A percentile compares a stretch with the other conserved stretches of the same genome.
These are phyloP conservation scores for Boloria euphrosyne DNA, from an alignment of 2,888 invertebrate genomes.

Conservation along the genomic window DNA sequence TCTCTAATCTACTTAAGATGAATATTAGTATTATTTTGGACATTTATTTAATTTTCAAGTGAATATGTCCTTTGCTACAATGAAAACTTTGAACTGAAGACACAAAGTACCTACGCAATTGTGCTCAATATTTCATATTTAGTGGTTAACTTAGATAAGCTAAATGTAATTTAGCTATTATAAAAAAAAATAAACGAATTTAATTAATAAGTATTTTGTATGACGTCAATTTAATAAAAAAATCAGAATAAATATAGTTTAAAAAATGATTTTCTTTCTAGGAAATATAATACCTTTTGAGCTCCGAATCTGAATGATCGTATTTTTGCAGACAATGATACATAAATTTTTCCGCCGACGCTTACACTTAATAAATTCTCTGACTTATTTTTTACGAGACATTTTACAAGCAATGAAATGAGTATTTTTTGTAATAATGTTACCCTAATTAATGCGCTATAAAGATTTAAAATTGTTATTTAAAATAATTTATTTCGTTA, in stretches of 20 bases:
- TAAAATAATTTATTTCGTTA: conserved; percentile 7
- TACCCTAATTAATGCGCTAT: conserved; percentile 35
- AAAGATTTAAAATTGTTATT: conserved; percentile 21
- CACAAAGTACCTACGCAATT: too few relatives aligned
- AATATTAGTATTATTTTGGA: too few relatives aligned
- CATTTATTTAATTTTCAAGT: too few relatives aligned
- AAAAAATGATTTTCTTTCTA: conserved; percentile 22
- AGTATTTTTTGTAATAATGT: conserved; percentile 30
- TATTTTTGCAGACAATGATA: conserved; percentile 32
- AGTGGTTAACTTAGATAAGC: too few relatives aligned
- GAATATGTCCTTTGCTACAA: too few relatives aligned
- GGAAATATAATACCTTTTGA: conserved; percentile 10
- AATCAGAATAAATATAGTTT: not conserved
- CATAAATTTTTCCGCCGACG: conserved; percentile 32
- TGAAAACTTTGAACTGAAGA: too few relatives aligned
- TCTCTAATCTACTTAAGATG: too few relatives aligned
- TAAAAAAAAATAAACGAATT: too few relatives aligned
- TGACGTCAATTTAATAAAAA: not conserved
- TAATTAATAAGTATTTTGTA: too few relatives aligned
- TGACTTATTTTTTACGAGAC: conserved; percentile 34
- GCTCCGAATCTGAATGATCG: conserved; percentile 20
- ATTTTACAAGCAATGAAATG: conserved; percentile 34
- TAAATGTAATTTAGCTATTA: too few relatives aligned
- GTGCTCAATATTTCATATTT: too few relatives aligned
- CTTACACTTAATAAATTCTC: conserved; percentile 32